Conservation (phyloP, 2,888 invertebrate genomes). For the Campoplex nolae region DNA sequence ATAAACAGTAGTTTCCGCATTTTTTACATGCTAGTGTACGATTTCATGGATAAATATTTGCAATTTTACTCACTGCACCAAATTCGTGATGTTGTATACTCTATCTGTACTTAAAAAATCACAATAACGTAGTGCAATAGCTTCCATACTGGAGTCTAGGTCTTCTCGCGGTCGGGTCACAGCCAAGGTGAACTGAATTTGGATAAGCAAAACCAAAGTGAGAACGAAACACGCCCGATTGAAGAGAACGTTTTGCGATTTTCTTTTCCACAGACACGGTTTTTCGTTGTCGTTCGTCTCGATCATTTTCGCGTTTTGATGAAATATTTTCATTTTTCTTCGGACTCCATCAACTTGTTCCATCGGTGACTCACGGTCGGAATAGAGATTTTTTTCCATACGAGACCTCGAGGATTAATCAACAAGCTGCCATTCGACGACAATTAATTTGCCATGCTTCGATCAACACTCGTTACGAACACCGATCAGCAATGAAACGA, state of each 20-base stretch:
- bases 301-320: background rate
- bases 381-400: conserved; percentile 7
- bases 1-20: background rate
- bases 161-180: conserved; percentile 24
- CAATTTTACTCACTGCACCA: conserved; percentile 76
- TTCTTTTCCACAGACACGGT: conserved; percentile 23
- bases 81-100: conserved; percentile 76
- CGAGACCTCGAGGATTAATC: background rate
- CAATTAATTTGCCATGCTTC: conserved; percentile 25
- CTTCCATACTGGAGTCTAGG: conserved; percentile 14
- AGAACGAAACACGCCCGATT: conserved; percentile 41
- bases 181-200: conserved; percentile 38
- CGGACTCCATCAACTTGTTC: background rate
- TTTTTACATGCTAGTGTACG: background rate
- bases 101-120: conserved; percentile 67
- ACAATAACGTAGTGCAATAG: conserved; percentile 51
- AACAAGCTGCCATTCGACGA: background rate
- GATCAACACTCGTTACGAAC: conserved; percentile 39
- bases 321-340: conserved; percentile 17
- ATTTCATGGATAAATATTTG: background rate
- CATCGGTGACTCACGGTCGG: conserved; percentile 18
- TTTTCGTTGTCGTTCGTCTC: conserved; percentile 18
- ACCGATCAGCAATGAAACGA: conserved; percentile 42
- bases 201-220: conserved; percentile 51
- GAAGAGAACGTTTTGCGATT: conserved; percentile 47